Base-by-base conservation (phyloP, 2,888 invertebrate species). In the Dynastes grantii region DNA sequence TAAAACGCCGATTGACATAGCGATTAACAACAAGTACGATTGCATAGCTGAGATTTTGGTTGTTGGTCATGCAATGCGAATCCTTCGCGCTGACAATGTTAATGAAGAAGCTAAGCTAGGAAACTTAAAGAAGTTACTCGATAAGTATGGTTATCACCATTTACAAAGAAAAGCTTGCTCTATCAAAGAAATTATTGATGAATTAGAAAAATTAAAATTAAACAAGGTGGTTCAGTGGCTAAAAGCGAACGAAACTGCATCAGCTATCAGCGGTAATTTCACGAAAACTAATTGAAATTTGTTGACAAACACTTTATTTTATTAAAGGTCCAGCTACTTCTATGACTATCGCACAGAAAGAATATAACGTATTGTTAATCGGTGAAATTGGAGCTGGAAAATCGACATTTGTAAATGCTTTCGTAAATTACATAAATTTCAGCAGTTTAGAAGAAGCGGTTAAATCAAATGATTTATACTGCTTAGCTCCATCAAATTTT, bases 301-400 rank as follows among this genome's bases (percentile, higher is more conserved):
- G 45, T 45, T 11, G 11, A 45, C 2, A 2, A 45, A 45, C 2
- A 11, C 32, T 8, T 11, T 45, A 45, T 8, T 11, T 8, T 45
- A 2, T 45, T 45, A 11, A 2, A 45, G 45, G 2, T 45, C 8
- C 45, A 11, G 11, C 8, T 45, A 45, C 45, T 8, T 2, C 45
- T 55, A 55, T n/a, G n/a, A 16, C 22, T 55, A n/a, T 4, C 3
- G 29, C 63, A 49, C 8, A 16, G 13, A 77, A 77, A 22, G 67
- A 77, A 29, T 78, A 67, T 63, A 86, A 83, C 40, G 81, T 83
- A 9, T 63, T 83, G 51, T 37, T 83, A 8, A 16, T 83, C 13
- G 83, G 83, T 2, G 83, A 81, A 73, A 82, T 78, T n/a, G 81
- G 81, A 3, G 81, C 81, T 8, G 83, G 83, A 27, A 83, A 83